Base-by-base conservation (phyloP, 2,888 invertebrate species). In the Auanema sp. region DNA sequence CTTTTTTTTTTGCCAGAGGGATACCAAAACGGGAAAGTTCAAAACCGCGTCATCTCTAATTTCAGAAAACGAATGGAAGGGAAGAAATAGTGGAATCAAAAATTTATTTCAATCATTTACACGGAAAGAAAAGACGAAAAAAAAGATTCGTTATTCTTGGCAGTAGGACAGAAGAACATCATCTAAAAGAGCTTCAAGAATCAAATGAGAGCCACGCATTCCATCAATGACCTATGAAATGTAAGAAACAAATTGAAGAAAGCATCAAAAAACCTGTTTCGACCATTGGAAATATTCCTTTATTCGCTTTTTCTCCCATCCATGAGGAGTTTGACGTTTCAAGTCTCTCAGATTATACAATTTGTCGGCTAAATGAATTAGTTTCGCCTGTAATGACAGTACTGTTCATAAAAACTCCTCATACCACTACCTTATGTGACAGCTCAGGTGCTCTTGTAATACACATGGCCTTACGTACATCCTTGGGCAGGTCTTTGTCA, bases 281-380 rank as follows among this genome's bases (percentile, higher is more conserved):
- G 76, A 64, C 81, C 79, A 81, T 54, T 76, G 67, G 71, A 78
- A 78, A 64, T 82, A 82, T 63, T 82, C 78, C 57, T 68, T 76
- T 11, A 77, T 77, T 14, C 77, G 55, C 18, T 70, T 63, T 43
- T 67, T 66, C 24, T 73, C 76, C 81, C 81, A 81, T 23, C 81
- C 81, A 47, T 75, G 55, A 41, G 81, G 81, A 14, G 75, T 85
- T 1, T 84, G 84, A 21, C 86, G 84, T 33, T 88, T 86, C 51
- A 91, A 83, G 85, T 92, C 91, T 54, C 91, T 84, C 14, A 92
- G 85, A 85, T 92, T 92, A 83, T 92, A 90, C 68, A 92, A 86
- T 83, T 92, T 92, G 85, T 92, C 92, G 0, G 91, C 91, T 71
- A 92, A 84, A 83, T 90, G 90, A 0, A 92, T 89, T 24, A 91